phyloP scores from a whole-genome alignment of 2,113 vertebrate species.

The Tupaia chinensis region DNA sequence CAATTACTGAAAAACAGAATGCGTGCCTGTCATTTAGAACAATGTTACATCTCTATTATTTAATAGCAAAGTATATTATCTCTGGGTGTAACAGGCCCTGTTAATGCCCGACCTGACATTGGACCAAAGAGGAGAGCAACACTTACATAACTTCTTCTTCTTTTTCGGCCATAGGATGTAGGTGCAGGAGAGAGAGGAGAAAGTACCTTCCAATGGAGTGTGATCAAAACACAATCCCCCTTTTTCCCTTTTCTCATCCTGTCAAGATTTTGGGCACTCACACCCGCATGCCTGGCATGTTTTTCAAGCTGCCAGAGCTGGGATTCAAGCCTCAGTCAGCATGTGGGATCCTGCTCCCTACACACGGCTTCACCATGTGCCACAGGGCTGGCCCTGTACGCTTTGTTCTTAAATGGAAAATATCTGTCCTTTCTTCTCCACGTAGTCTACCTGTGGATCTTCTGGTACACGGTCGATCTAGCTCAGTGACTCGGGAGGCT shows the following conservation, averaged over 20 bases:
- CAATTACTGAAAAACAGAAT: constrained; percentile 45
- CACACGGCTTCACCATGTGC: no score
- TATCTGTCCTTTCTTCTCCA: neutral
- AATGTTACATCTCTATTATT: constrained; percentile 25
- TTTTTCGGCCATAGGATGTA: no score
- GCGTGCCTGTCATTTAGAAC: constrained; percentile 25
- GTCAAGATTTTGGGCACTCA: no score
- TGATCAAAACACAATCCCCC: no score
- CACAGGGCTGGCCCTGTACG: no score
- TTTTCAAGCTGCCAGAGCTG: no score
- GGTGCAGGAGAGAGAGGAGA: no score
- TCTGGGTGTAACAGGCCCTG: neutral
- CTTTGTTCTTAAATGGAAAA: neutral
- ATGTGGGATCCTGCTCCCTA: no score
- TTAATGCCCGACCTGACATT: neutral
- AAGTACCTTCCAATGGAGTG: no score
- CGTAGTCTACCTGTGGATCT: neutral
- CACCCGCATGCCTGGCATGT: no score
- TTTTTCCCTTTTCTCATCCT: no score
- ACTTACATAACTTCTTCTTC: neutral
- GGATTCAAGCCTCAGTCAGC: no score
- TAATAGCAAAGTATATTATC: neutral
- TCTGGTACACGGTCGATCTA: neutral
- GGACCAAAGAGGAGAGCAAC: neutral
- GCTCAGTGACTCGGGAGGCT: neutral